Percentiles rank a stretch among this genome's conserved stretches.
phyloP scores from a whole-genome alignment of 2,888 invertebrate species.

The Pyrrhia umbra region DNA sequence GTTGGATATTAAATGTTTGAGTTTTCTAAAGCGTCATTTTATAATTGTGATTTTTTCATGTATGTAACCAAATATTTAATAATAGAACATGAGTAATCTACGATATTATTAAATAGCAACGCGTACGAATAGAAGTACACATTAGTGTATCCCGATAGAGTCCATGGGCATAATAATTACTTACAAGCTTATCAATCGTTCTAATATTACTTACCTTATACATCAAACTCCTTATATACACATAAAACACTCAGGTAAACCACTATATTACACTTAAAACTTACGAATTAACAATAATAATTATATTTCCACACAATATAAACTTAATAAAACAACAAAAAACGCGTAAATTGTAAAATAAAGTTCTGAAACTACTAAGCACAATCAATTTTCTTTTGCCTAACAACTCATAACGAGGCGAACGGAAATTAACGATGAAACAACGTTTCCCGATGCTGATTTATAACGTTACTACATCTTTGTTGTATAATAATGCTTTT shows the following conservation, averaged over 20 bases:
- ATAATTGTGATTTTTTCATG: background rate
- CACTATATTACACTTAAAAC: conserved; percentile 66
- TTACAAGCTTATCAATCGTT: conserved; percentile 55
- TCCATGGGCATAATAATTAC: conserved; percentile 51
- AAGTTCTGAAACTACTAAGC: conserved; percentile 49
- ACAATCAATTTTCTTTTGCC: conserved; percentile 64
- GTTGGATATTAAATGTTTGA: background rate
- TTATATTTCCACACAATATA: conserved; percentile 62
- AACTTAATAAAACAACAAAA: conserved; percentile 67
- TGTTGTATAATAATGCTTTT: conserved; percentile 78
- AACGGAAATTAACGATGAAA: conserved; percentile 75
- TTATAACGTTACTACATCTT: conserved; percentile 85
- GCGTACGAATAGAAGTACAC: conserved; percentile 20
- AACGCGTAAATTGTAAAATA: conserved; percentile 61
- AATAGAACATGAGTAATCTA: conserved; percentile 21
- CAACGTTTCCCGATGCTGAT: conserved; percentile 76
- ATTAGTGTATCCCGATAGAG: conserved; percentile 40
- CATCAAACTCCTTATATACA: conserved; percentile 71
- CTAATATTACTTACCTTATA: conserved; percentile 68
- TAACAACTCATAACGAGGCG: conserved; percentile 66
- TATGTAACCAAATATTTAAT: conserved; percentile 14
- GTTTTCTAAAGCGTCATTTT: too few relatives aligned
- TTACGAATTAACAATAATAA: conserved; percentile 60
- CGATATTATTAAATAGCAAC: conserved; percentile 18
- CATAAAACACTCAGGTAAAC: conserved; percentile 55